phyloP scores from a whole-genome alignment of 2,113 vertebrate species.

The Sander vitreus region DNA sequence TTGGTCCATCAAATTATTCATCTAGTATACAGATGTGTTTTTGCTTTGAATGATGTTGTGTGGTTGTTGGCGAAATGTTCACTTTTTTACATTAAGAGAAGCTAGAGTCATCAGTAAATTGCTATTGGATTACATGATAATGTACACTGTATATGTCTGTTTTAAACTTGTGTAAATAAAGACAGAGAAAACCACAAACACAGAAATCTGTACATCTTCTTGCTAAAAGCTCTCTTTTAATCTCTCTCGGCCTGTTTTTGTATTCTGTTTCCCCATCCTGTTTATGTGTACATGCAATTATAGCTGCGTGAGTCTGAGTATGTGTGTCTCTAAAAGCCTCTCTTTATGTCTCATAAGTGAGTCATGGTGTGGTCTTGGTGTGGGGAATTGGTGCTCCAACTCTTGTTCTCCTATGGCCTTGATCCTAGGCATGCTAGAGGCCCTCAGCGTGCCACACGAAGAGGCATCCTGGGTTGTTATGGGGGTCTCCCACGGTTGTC shows the following conservation, averaged over 20 bases:
- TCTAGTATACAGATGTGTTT: not conserved
- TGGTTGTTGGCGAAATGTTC: slow-evolving; percentile 33
- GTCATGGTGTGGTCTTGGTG: slow-evolving; percentile 58
- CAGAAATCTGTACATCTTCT: slow-evolving; percentile 48
- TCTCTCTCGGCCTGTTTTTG: slow-evolving; percentile 50
- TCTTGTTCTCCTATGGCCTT: slow-evolving; percentile 43
- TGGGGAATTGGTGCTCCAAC: slow-evolving; percentile 36
- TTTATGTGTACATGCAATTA: slow-evolving; percentile 67
- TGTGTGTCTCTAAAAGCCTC: slow-evolving; percentile 50
- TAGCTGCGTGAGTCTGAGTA: slow-evolving; percentile 41
- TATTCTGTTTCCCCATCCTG: slow-evolving; percentile 52
- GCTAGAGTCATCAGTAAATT: slow-evolving; percentile 15
- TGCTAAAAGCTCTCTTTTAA: slow-evolving; percentile 52
- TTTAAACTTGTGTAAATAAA: slow-evolving; percentile 60
- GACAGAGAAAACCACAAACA: slow-evolving; percentile 42
- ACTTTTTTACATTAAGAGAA: slow-evolving; percentile 26
- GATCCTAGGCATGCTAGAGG: slow-evolving; percentile 48
- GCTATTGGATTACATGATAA: slow-evolving; percentile 46
- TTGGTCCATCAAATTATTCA: not conserved
- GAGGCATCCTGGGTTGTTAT: slow-evolving; percentile 38
- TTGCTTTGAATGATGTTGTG: slow-evolving; percentile 18
- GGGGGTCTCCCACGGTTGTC: slow-evolving; percentile 53
- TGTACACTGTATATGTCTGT: slow-evolving; percentile 41
- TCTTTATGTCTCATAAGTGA: slow-evolving; percentile 58
- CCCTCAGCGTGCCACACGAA: slow-evolving; percentile 58